Conservation (phyloP, 2,797 vertebrate genomes). For the Lagocephalus sceleratus region DNA sequence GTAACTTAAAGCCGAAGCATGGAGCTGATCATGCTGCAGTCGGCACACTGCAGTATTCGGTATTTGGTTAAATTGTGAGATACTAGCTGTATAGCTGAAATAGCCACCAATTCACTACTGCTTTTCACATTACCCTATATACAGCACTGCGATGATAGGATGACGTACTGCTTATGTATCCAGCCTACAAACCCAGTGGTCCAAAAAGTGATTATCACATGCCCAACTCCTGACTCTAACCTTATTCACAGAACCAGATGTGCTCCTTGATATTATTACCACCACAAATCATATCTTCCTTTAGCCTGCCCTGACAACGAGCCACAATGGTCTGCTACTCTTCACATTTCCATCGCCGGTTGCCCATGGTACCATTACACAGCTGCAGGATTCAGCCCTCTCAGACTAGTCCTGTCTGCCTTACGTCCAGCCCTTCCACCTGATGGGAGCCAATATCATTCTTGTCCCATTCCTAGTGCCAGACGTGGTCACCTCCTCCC, state of each 20-base stretch:
- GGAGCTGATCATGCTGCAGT: too few relatives aligned
- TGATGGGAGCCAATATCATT: slow-evolving; percentile 52
- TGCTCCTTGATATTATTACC: slow-evolving; percentile 42
- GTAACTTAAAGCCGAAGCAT: too few relatives aligned
- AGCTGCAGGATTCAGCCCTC: slow-evolving; percentile 20
- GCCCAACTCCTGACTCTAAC: slow-evolving; percentile 31
- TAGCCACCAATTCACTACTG: too few relatives aligned
- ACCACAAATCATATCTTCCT: slow-evolving; percentile 41
- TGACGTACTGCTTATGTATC: too few relatives aligned
- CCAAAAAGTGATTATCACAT: slow-evolving; percentile 38
- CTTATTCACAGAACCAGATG: slow-evolving; percentile 38
- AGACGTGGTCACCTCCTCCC: slow-evolving; percentile 52
- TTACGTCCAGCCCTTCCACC: slow-evolving; percentile 49
- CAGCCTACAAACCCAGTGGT: neutral
- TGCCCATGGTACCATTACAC: slow-evolving; percentile 31
- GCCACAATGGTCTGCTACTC: slow-evolving; percentile 30
- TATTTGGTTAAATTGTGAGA: too few relatives aligned
- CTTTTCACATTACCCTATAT: too few relatives aligned
- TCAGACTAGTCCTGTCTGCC: slow-evolving; percentile 25
- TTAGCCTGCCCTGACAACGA: slow-evolving; percentile 29
- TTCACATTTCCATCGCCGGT: slow-evolving; percentile 29
- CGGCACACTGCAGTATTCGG: too few relatives aligned
- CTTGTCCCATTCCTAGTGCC: slow-evolving; percentile 36
- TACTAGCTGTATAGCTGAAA: too few relatives aligned
- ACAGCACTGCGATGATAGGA: too few relatives aligned